phyloP scores from a whole-genome alignment of 2,113 vertebrate species.

The human region GRCh38 chr5:56851001-56851500 shows the following conservation, averaged over 20 bases:
- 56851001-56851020: too few species aligned
- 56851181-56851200: too few species aligned
- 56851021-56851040: too few species aligned
- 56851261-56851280: background rate
- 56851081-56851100: too few species aligned
- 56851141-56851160: too few species aligned
- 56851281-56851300: background rate
- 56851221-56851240: too few species aligned
- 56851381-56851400: background rate
- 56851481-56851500: background rate
- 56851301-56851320: background rate
- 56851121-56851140: too few species aligned
- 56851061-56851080: too few species aligned
- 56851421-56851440: background rate
- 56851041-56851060: too few species aligned
- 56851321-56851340: background rate
- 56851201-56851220: too few species aligned
- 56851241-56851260: background rate
- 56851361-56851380: background rate
- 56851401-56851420: accelerated
- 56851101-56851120: too few species aligned
- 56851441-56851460: background rate
- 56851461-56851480: background rate
- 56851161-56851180: too few species aligned
- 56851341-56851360: background rate